Evolutionary conservation across 2,888 invertebrate genomes (phyloP).

Genomic region (Epinotia nisella): DNA sequence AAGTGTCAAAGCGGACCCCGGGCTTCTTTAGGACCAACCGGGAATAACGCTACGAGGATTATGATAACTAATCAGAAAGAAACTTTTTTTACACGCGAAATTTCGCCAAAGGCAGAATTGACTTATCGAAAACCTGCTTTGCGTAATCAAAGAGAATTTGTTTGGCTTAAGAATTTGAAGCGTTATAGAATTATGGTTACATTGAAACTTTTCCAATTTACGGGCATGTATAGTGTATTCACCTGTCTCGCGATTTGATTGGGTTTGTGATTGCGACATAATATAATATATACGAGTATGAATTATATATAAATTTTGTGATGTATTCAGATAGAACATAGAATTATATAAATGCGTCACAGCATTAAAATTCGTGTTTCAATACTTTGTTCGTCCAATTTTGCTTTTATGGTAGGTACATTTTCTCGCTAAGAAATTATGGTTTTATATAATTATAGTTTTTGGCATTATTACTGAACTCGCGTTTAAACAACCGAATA

Average conservation of each 20-base stretch:
- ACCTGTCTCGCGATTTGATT: conserved; percentile 10
- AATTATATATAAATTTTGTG: background rate
- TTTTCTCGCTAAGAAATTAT: no score
- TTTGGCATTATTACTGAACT: no score
- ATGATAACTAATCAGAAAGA: no score
- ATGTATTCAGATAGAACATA: background rate
- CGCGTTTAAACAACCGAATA: no score
- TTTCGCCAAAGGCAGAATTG: conserved; percentile 1
- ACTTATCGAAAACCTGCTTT: conserved; percentile 20
- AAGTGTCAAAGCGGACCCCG: no score
- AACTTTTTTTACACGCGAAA: no score
- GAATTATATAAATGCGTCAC: background rate
- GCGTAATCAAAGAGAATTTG: conserved; percentile 33
- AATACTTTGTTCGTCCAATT: no score
- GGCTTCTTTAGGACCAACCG: no score
- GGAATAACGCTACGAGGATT: no score
- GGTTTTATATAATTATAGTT: no score
- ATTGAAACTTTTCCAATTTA: conserved; percentile 34
- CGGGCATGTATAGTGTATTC: conserved; percentile 14
- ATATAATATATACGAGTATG: background rate
- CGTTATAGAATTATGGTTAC: conserved; percentile 27
- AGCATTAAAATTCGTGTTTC: background rate
- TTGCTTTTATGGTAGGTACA: no score
- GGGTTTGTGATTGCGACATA: background rate
- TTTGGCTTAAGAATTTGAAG: conserved; percentile 25